phyloP scores from a whole-genome alignment of 2,888 invertebrate genomes.

The Macrophya alboannulata region DNA sequence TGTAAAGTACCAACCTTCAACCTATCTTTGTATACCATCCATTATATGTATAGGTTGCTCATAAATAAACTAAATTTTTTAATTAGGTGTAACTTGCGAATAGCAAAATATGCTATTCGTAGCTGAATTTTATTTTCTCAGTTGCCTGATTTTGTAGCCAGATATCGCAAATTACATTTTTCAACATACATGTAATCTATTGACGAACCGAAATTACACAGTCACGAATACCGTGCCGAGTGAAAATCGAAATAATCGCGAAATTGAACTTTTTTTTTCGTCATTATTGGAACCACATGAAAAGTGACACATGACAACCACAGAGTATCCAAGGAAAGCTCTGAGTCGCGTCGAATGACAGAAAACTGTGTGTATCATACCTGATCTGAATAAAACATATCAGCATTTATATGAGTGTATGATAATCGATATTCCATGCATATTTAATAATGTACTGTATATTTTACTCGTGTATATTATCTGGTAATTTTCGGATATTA shows the following conservation, averaged over 20 bases:
- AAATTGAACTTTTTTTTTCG: too few species aligned
- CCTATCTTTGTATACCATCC: neutral
- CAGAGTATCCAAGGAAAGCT: neutral
- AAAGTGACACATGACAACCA: neutral
- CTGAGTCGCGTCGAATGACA: neutral
- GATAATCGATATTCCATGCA: constrained; percentile 9
- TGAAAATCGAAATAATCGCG: too few species aligned
- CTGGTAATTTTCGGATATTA: neutral
- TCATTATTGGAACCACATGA: neutral
- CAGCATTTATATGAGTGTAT: neutral
- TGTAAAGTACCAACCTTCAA: neutral
- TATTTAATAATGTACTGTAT: neutral
- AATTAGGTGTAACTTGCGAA: neutral
- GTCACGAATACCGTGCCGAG: too few species aligned
- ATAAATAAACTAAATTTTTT: neutral
- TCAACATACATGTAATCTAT: neutral
- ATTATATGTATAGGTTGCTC: neutral
- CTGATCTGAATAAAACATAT: neutral
- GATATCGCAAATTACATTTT: neutral
- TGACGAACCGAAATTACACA: too few species aligned
- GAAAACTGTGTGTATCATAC: neutral
- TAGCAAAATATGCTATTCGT: neutral
- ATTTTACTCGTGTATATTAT: neutral
- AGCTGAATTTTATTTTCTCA: too few species aligned
- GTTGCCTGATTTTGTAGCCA: too few species aligned